Evolutionary conservation across 2,888 invertebrate genomes (phyloP).

Genomic region (Gymnoscelis rufifasciata): DNA sequence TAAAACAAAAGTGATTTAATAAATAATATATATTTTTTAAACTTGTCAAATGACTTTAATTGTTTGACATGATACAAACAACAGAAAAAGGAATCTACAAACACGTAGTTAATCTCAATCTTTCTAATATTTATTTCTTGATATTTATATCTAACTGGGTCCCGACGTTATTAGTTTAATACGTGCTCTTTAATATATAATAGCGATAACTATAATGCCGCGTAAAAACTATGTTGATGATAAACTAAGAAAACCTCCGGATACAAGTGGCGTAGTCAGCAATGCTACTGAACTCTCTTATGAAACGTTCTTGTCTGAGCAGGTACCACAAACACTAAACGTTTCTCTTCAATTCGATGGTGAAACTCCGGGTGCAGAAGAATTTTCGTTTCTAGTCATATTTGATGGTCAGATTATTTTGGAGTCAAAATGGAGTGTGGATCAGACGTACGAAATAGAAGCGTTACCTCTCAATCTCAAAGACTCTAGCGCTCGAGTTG

Average conservation of each 20-base stretch:
- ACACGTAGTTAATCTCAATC: too few relatives aligned
- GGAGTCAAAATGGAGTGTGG: slow-evolving; percentile 49
- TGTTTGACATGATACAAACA: too few relatives aligned
- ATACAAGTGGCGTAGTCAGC: too few relatives aligned
- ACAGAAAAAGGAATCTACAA: too few relatives aligned
- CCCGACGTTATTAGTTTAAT: too few relatives aligned
- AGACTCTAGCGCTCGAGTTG: slow-evolving; percentile 34
- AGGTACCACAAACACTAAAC: slow-evolving; percentile 35
- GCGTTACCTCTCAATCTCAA: slow-evolving; percentile 47
- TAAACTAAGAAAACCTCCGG: too few relatives aligned
- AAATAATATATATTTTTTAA: too few relatives aligned
- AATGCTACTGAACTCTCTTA: slow-evolving; percentile 23
- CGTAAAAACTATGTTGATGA: neutral
- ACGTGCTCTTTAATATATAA: too few relatives aligned
- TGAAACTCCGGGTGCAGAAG: slow-evolving; percentile 38
- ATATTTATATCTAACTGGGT: too few relatives aligned
- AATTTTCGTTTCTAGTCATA: slow-evolving; percentile 43
- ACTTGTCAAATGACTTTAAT: too few relatives aligned
- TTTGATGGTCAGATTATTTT: slow-evolving; percentile 48
- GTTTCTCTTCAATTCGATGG: slow-evolving; percentile 43
- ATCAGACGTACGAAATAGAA: slow-evolving; percentile 30
- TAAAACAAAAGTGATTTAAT: too few relatives aligned
- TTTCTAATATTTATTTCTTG: too few relatives aligned
- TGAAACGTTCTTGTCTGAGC: slow-evolving; percentile 20
- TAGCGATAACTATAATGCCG: neutral